Base-by-base conservation (phyloP, 2,113 vertebrate genomes). In the Phainopepla nitens region DNA sequence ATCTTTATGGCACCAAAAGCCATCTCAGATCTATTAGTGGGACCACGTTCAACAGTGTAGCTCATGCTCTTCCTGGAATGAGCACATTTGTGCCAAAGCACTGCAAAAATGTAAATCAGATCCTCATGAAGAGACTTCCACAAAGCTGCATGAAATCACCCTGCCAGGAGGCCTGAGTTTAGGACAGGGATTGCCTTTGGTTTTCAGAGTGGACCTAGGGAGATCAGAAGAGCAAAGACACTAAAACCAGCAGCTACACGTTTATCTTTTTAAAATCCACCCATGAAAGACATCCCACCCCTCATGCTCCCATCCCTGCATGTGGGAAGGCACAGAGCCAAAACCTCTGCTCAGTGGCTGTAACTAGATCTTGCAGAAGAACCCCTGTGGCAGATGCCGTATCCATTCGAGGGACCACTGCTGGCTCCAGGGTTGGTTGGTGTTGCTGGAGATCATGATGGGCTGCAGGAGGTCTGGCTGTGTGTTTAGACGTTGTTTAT, bases 401-500 rank as follows among this genome's bases (percentile, higher is more conserved):
- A 31, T 13, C 57, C 51, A 12, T 39, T 45, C 1, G 7, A 36
- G 44, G 22, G 41, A 45, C 19, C 17, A 9, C 17, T 0, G 1
- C 27, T 41, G 65, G 22, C 57, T 77, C 35, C 49, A 56, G 65
- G 56, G 35, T 10, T 47, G 50, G 44, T 14, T 65, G 71, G 27
- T 72, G 21, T 27, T 72, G 31, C 31, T 84, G 27, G 36, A 64
- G n/a, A 47, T 15, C 24, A 33, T 1, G 16, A 35, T 6, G 25
- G 44, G 12, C 39, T 80, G 66, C 35, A 80, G 73, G 33, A 56
- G 33, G 33, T 17, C 54, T 47, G 45, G 15, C 27, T 15, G 13
- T 4, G 0, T 35, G 16, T 51, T 71, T 54, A 58, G 49, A 47
- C 16, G 44, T 31, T 0, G 0, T 24, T 45, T 64, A 28, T 33